A percentile compares a stretch with the other conserved stretches of the same genome.
Evolutionary conservation across 1,140 invertebrate species (phyloP).

Genomic region (Diorhabda sublineata): DNA sequence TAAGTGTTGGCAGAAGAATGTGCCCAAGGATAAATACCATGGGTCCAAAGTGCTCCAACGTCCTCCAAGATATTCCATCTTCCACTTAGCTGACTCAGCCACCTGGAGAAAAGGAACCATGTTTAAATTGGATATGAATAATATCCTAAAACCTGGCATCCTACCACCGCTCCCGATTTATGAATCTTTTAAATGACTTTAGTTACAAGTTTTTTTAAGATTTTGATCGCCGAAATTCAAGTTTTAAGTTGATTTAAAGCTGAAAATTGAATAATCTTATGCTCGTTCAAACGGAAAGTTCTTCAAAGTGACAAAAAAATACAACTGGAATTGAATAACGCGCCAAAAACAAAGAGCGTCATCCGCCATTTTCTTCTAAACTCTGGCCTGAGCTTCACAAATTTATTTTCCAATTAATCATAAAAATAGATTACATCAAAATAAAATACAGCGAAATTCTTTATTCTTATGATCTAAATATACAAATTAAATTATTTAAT

Average conservation of each 20-base stretch:
- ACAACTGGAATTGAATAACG: constrained; percentile 27
- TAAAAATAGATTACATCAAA: constrained; percentile 6
- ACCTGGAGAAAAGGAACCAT: constrained; percentile 50
- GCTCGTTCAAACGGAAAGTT: constrained; percentile 10
- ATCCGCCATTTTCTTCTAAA: constrained; percentile 45
- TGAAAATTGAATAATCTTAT: constrained; percentile 8
- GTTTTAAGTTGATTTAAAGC: constrained; percentile 11
- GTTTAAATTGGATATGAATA: constrained; percentile 46
- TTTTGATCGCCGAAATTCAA: constrained; percentile 4
- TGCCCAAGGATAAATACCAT: constrained; percentile 62
- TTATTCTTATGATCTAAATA: constrained; percentile 17
- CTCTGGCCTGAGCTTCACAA: constrained; percentile 16
- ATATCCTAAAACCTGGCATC: constrained; percentile 44
- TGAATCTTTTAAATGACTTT: background rate
- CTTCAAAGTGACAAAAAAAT: constrained; percentile 7
- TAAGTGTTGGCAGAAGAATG: constrained; percentile 51
- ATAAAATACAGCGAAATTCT: constrained; percentile 13
- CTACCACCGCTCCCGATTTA: constrained; percentile 38
- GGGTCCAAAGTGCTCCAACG: constrained; percentile 54
- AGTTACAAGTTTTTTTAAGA: constrained; percentile 2
- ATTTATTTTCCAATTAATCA: constrained; percentile 15
- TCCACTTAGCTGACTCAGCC: constrained; percentile 41
- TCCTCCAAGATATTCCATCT: constrained; percentile 37
- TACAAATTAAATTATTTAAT: constrained; percentile 22
- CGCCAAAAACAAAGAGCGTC: constrained; percentile 29